phyloP scores from a whole-genome alignment of 1,140 invertebrate genomes.

The Magallana ariakensis region DNA sequence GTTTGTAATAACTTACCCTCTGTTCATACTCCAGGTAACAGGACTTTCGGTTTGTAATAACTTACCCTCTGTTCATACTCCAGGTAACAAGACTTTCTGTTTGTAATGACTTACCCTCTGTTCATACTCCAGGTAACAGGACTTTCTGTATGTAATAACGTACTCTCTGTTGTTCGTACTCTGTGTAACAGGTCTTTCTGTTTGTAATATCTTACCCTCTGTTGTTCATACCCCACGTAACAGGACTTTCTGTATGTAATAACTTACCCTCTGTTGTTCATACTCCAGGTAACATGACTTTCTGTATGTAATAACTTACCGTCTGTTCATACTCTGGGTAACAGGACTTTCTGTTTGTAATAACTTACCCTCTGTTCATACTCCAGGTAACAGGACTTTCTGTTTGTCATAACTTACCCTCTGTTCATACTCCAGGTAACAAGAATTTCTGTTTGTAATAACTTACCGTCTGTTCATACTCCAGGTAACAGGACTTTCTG shows the following conservation, averaged over 20 bases:
- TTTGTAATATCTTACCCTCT: no score
- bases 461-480: constrained; percentile 72
- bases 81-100: background rate
- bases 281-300: no score
- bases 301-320: constrained; percentile 59
- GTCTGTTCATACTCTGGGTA: constrained; percentile 69
- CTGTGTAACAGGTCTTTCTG: no score
- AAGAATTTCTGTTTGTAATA: background rate
- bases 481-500: constrained; percentile 67
- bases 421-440: background rate
- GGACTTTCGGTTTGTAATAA: no score
- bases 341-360: constrained; percentile 62
- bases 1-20: no score
- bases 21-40: no score
- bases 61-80: background rate
- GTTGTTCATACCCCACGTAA: no score
- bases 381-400: background rate
- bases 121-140: background rate
- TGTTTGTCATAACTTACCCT: background rate
- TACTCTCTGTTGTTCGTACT: no score
- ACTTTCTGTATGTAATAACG: no score
- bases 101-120: constrained; percentile 51
- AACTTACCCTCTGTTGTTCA: no score
- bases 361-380: background rate
- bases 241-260: no score